phyloP scores from a whole-genome alignment of 2,888 invertebrate genomes.

The Cetonia aurata region DNA sequence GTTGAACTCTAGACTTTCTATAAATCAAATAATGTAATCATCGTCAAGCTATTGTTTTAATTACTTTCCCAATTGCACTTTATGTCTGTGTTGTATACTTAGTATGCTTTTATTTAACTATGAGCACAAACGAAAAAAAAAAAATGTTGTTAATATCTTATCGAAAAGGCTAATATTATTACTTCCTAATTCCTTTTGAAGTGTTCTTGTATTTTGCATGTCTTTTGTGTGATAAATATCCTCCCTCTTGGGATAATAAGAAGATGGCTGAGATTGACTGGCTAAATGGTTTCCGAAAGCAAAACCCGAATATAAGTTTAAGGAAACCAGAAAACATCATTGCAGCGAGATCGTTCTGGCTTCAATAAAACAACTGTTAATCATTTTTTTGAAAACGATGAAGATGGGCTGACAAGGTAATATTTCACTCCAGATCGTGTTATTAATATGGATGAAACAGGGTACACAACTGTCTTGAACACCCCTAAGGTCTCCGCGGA shows the following conservation, averaged over 20 bases:
- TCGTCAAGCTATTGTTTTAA: too few species aligned
- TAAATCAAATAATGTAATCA: too few species aligned
- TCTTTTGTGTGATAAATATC: too few species aligned
- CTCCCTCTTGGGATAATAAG: neutral
- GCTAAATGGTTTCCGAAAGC: slow-evolving; percentile 2
- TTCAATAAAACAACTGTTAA: slow-evolving; percentile 50
- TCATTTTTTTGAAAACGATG: slow-evolving; percentile 48
- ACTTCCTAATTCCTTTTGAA: too few species aligned
- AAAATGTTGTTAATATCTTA: too few species aligned
- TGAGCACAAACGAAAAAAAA: too few species aligned
- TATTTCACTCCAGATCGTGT: neutral
- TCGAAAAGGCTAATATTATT: too few species aligned
- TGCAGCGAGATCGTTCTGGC: slow-evolving; percentile 47
- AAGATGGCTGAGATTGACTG: slow-evolving; percentile 3
- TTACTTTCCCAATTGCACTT: too few species aligned
- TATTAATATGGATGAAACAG: slow-evolving; percentile 1
- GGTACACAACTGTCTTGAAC: slow-evolving; percentile 1
- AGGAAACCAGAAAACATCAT: slow-evolving; percentile 52
- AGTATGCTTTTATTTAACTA: too few species aligned
- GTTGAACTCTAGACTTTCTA: too few species aligned
- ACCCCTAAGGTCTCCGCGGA: neutral
- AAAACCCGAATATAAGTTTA: slow-evolving; percentile 45
- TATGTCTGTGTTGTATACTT: too few species aligned
- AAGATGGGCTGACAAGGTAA: slow-evolving; percentile 20
- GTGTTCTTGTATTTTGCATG: too few species aligned